phyloP scores from a whole-genome alignment of 2,113 vertebrate species.

The Sula dactylatra region DNA sequence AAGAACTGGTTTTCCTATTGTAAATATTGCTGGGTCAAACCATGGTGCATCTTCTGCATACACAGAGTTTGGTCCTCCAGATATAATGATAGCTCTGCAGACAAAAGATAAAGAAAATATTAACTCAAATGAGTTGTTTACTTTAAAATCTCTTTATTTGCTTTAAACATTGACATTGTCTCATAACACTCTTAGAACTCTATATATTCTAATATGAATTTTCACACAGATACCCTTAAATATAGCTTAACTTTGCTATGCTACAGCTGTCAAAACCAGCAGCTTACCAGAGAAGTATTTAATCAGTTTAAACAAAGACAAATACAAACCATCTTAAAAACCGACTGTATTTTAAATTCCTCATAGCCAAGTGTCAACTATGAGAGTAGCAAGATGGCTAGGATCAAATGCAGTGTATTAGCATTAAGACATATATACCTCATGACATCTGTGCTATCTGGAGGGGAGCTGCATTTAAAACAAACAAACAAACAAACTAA shows the following conservation, averaged over 20 bases:
- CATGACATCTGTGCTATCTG: neutral
- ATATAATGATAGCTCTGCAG: conserved; percentile 94
- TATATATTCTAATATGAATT: neutral
- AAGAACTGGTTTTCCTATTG: conserved; percentile 94
- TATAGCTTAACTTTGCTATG: neutral
- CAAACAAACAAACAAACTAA: too few species aligned
- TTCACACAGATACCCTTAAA: neutral
- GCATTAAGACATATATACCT: fast-evolving
- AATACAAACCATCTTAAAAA: neutral
- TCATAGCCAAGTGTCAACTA: neutral
- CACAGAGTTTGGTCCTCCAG: conserved; percentile 96
- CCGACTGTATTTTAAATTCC: neutral
- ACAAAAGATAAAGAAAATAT: neutral
- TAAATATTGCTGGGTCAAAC: conserved; percentile 98
- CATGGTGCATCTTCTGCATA: conserved; percentile 97
- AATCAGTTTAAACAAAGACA: neutral
- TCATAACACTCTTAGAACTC: neutral
- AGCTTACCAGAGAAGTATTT: neutral
- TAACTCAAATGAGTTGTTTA: fast-evolving
- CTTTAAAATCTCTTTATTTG: neutral
- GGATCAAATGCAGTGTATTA: neutral
- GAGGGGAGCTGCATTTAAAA: neutral
- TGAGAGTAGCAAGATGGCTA: neutral
- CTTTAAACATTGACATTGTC: neutral
- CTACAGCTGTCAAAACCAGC: neutral